Conservation (phyloP, 2,888 invertebrate genomes). For the Amiota minor region DNA sequence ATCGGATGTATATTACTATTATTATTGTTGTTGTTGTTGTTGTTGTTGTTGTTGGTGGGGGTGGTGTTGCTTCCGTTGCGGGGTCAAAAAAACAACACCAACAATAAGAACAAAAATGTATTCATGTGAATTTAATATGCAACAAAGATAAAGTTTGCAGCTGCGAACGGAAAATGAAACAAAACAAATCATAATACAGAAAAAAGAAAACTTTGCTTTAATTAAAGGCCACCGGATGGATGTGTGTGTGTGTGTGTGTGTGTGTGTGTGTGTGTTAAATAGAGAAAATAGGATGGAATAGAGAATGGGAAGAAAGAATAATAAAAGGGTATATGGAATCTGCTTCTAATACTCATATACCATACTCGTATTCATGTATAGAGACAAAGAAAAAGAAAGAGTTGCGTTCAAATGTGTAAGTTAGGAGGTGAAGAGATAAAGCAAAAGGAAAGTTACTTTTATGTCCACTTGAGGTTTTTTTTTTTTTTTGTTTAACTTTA, state of each 20-base stretch:
- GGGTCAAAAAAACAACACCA: neutral
- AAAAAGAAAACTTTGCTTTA: constrained; percentile 6
- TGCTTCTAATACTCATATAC: no score
- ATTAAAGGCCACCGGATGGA: constrained; percentile 2
- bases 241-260: neutral
- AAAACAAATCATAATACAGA: no score
- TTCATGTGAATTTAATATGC: constrained; percentile 28
- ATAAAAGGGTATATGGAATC: neutral
- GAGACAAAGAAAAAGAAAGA: neutral
- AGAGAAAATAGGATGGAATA: neutral
- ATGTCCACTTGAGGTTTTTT: no score
- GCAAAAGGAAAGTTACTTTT: no score
- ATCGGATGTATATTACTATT: no score
- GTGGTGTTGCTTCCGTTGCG: constrained; percentile 9
- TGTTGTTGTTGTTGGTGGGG: no score
- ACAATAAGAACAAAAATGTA: neutral
- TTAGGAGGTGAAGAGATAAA: neutral
- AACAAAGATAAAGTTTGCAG: neutral
- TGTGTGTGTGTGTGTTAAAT: neutral
- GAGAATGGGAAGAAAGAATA: neutral
- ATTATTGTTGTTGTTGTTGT: neutral
- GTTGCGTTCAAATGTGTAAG: neutral
- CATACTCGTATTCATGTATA: no score
- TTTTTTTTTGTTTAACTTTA: no score
- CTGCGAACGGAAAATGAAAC: neutral